Evolutionary conservation across 1,140 invertebrate species (phyloP).

Genomic region (Heliconius himera): DNA sequence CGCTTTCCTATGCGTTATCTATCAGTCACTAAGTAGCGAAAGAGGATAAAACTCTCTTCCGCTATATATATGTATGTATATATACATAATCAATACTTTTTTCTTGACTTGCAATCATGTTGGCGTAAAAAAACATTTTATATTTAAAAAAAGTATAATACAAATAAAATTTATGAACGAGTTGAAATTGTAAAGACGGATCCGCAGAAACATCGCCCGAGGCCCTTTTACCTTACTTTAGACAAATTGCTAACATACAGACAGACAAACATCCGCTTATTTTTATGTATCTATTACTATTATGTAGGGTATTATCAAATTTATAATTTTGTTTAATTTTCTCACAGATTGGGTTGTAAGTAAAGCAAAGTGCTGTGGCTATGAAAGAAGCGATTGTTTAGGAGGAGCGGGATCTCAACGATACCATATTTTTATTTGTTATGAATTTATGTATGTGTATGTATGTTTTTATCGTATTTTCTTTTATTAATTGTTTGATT

Average conservation of each 20-base stretch:
- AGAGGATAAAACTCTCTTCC: no score
- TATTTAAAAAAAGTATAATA: not conserved
- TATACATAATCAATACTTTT: no score
- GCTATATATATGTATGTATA: no score
- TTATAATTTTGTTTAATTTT: constrained; percentile 50
- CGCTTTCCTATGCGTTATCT: no score
- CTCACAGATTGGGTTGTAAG: constrained; percentile 38
- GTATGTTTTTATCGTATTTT: not conserved
- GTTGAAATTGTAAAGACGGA: not conserved
- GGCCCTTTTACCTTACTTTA: constrained; percentile 22
- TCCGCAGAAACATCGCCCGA: constrained; percentile 34
- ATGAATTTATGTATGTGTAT: not conserved
- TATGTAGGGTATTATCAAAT: constrained; percentile 36
- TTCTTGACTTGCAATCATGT: no score
- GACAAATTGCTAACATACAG: constrained; percentile 26
- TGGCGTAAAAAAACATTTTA: no score
- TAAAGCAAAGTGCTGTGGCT: not conserved
- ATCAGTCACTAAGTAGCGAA: no score
- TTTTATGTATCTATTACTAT: constrained; percentile 10
- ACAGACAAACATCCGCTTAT: constrained; percentile 43
- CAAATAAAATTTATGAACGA: not conserved
- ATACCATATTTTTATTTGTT: no score
- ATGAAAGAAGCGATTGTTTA: not conserved
- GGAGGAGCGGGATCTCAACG: not conserved
- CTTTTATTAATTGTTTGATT: no score